phyloP scores from a whole-genome alignment of 2,797 vertebrate species.

The Pyrocephalus nanus region DNA sequence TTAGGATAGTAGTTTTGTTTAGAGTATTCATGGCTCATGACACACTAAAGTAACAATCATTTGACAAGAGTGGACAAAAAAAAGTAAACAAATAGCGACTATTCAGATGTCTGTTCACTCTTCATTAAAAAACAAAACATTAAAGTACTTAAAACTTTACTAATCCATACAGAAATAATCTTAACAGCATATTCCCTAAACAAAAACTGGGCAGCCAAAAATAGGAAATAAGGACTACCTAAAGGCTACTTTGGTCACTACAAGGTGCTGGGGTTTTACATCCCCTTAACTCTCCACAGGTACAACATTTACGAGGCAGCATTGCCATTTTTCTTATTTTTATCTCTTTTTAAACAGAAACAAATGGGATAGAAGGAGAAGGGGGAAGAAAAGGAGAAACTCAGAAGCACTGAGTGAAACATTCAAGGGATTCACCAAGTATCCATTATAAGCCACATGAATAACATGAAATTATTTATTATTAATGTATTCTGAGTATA shows the following conservation, averaged over 20 bases:
- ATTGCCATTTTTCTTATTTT: not conserved
- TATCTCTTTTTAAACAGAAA: not conserved
- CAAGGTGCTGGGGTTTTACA: fast-evolving
- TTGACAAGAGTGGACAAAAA: not conserved
- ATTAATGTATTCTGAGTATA: not conserved
- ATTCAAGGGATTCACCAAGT: not conserved
- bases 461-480: not conserved
- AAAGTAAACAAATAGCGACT: not conserved
- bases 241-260: not conserved
- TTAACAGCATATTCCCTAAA: not conserved
- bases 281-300: not conserved
- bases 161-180: not conserved
- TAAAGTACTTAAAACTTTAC: not conserved
- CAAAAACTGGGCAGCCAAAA: not conserved
- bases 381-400: not conserved
- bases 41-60: not conserved
- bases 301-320: fast-evolving
- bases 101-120: not conserved
- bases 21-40: not conserved
- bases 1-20: not conserved
- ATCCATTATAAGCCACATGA: not conserved
- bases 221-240: not conserved
- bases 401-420: not conserved
- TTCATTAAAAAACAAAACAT: not conserved
- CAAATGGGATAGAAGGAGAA: not conserved